Percentiles rank a stretch among this genome's conserved stretches.
Evolutionary conservation across 2,888 invertebrate species (phyloP).

Genomic region (Nesidiocoris tenuis): DNA sequence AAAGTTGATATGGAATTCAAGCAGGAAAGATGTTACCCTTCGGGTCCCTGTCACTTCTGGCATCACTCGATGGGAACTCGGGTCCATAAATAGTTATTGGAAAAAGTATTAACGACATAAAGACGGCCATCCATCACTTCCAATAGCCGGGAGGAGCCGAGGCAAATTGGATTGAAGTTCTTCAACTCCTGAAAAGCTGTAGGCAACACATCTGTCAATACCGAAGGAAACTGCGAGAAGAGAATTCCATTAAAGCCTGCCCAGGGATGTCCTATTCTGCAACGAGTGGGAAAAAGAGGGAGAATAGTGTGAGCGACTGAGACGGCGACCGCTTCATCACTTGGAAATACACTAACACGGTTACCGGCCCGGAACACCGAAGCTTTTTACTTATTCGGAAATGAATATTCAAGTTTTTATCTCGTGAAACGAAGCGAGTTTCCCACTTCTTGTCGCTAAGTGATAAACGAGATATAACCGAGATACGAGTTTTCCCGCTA

Average conservation of each 20-base stretch:
- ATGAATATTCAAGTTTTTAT: slow-evolving; percentile 32
- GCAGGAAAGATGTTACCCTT: background rate
- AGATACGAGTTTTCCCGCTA: no score
- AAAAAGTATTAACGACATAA: slow-evolving; percentile 26
- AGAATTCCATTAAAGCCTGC: slow-evolving; percentile 34
- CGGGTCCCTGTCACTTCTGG: background rate
- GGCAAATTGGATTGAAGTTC: slow-evolving; percentile 36
- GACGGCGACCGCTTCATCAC: slow-evolving; percentile 25
- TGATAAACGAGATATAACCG: background rate
- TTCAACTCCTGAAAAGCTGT: slow-evolving; percentile 31
- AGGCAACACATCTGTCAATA: slow-evolving; percentile 38
- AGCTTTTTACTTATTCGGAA: slow-evolving; percentile 29
- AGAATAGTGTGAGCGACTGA: background rate
- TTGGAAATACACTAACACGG: slow-evolving; percentile 34
- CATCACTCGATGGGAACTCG: background rate
- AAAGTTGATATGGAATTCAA: background rate
- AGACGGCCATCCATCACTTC: slow-evolving; percentile 30
- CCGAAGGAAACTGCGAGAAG: slow-evolving; percentile 29
- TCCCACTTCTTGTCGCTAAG: background rate
- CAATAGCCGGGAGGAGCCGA: slow-evolving; percentile 5
- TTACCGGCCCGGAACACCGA: slow-evolving; percentile 20
- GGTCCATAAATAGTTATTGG: background rate
- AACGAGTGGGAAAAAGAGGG: background rate
- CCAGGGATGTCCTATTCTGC: slow-evolving; percentile 26
- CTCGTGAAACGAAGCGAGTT: background rate